A percentile compares a stretch with the other conserved stretches of the same genome.
These are phyloP conservation scores for Hylomyscus alleni DNA, from an alignment of 2,797 vertebrate species.

Conservation along the genomic window DNA sequence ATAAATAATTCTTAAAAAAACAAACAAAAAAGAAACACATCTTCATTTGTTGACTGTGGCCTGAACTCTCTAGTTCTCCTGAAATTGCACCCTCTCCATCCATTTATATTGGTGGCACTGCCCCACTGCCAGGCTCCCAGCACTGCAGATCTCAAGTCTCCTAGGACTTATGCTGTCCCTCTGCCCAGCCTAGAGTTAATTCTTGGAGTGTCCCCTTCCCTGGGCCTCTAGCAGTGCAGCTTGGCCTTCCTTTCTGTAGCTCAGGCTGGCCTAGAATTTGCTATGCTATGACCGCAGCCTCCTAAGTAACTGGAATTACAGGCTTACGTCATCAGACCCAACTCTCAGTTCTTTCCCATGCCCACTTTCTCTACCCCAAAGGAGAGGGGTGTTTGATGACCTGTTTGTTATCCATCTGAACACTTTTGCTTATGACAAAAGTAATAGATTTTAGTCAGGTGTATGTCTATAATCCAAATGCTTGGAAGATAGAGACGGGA, in stretches of 20 bases:
- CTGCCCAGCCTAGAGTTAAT: background rate
- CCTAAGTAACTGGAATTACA: background rate
- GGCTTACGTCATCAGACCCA: background rate
- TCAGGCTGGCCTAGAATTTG: background rate
- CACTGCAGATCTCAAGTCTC: background rate
- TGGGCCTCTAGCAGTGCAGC: background rate
- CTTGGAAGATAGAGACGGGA: background rate
- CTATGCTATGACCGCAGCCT: background rate
- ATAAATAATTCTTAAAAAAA: too few relatives aligned
- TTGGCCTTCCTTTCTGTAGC: background rate
- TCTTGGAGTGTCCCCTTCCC: background rate
- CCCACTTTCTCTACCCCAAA: background rate
- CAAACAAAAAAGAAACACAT: background rate
- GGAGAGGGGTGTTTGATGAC: background rate
- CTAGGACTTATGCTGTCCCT: background rate
- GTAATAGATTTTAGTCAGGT: background rate
- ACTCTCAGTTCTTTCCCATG: background rate
- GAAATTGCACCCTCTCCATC: background rate
- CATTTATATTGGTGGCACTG: background rate
- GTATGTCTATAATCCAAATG: background rate
- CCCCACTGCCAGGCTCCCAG: background rate
- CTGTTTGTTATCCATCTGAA: conserved; percentile 19
- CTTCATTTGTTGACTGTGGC: background rate
- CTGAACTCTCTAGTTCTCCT: background rate
- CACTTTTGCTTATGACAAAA: too few relatives aligned